These are phyloP conservation scores for Oegoconia quadripuncta DNA, from an alignment of 2,888 invertebrate genomes.

Conservation along the genomic window DNA sequence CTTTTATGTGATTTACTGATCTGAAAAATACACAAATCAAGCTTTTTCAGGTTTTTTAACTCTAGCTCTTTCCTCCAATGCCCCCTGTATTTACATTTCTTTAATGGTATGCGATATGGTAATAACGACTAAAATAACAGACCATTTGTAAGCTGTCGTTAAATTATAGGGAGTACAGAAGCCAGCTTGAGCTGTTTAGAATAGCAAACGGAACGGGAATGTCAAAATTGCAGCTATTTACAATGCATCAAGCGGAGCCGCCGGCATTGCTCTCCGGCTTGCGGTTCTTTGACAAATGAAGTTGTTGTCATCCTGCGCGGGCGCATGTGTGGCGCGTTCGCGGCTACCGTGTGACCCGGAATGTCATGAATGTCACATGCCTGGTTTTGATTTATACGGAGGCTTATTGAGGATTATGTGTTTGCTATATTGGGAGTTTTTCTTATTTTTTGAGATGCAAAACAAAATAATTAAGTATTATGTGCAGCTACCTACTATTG, in stretches of 20 bases:
- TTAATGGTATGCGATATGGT: neutral
- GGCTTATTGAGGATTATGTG: constrained; percentile 1
- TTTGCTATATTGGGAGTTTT: too few relatives aligned
- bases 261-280: constrained; percentile 31
- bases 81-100: neutral
- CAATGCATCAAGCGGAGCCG: constrained; percentile 31
- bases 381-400: constrained; percentile 4
- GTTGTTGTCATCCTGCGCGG: constrained; percentile 39
- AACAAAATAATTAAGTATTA: too few relatives aligned
- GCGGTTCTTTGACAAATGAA: constrained; percentile 72
- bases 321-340: constrained; percentile 32
- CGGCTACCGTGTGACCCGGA: constrained; percentile 37
- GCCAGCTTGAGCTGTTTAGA: constrained; percentile 37
- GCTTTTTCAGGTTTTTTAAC: too few relatives aligned
- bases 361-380: constrained; percentile 25
- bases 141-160: constrained; percentile 43
- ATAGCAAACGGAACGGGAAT: constrained; percentile 44
- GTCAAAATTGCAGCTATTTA: constrained; percentile 63
- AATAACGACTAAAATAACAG: constrained; percentile 38
- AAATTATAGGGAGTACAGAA: constrained; percentile 55
- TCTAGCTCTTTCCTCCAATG: too few relatives aligned
- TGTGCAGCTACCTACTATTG: too few relatives aligned
- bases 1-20: too few relatives aligned
- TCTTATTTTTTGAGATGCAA: too few relatives aligned
- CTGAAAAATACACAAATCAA: too few relatives aligned